Evolutionary conservation across 2,888 invertebrate species (phyloP).

Genomic region (Conchocele bisecta): DNA sequence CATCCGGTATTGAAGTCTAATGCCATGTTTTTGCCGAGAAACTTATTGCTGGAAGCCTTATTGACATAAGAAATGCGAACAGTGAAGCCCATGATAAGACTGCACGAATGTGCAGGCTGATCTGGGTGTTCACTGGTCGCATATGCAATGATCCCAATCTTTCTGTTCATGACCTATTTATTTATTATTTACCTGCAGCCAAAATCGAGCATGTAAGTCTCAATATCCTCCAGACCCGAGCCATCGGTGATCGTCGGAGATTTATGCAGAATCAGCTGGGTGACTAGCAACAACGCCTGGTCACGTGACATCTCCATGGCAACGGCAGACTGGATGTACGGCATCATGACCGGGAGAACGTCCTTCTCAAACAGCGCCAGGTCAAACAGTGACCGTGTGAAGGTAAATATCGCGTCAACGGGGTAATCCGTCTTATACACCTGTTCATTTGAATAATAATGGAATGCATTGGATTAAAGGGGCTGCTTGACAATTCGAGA

Average conservation of each 20-base stretch:
- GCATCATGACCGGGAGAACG: conserved; percentile 75
- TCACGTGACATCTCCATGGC: conserved; percentile 25
- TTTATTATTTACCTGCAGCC: conserved; percentile 41
- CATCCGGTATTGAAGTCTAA: too few relatives aligned
- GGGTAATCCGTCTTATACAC: conserved; percentile 64
- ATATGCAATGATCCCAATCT: not conserved
- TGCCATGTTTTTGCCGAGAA: too few relatives aligned
- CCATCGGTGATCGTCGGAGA: conserved; percentile 85
- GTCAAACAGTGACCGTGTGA: conserved; percentile 79
- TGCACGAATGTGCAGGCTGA: too few relatives aligned
- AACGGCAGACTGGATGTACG: conserved; percentile 59
- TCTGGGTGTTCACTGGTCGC: too few relatives aligned
- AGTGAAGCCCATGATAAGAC: too few relatives aligned
- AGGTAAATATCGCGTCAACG: conserved; percentile 55
- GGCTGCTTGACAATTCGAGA: too few relatives aligned
- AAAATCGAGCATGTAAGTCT: conserved; percentile 86
- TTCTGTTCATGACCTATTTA: not conserved
- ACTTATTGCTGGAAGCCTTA: too few relatives aligned
- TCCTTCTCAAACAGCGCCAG: conserved; percentile 81
- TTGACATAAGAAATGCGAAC: too few relatives aligned
- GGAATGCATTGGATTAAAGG: too few relatives aligned
- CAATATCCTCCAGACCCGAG: conserved; percentile 42
- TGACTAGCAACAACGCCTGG: conserved; percentile 85
- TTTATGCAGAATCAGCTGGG: conserved; percentile 88
- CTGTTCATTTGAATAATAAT: too few relatives aligned